Evolutionary conservation across 1,140 invertebrate species (phyloP).

Genomic region (Halictus rubicundus): DNA sequence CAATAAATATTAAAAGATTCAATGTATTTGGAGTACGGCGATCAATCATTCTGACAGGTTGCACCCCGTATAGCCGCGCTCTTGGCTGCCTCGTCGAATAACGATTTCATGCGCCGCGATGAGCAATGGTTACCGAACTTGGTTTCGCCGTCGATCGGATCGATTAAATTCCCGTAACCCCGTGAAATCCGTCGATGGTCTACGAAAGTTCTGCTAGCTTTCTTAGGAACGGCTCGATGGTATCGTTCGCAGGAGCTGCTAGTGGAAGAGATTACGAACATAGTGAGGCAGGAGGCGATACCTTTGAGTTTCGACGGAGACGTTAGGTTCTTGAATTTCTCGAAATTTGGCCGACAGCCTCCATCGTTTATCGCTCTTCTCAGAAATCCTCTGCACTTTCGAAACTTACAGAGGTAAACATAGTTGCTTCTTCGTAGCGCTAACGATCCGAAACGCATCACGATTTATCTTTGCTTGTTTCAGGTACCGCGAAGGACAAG

Average conservation of each 20-base stretch:
- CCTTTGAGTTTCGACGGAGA: slow-evolving; percentile 84
- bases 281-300: slow-evolving; percentile 81
- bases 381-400: slow-evolving; percentile 82
- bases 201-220: too few species aligned
- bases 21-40: not conserved
- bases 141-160: not conserved
- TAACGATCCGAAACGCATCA: not conserved
- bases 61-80: not conserved
- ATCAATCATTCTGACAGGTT: slow-evolving; percentile 12
- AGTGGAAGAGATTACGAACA: slow-evolving; percentile 81
- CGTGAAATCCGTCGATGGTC: not conserved
- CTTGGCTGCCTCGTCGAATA: not conserved
- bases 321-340: slow-evolving; percentile 86
- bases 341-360: slow-evolving; percentile 81
- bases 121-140: not conserved
- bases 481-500: slow-evolving; percentile 65
- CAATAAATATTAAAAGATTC: slow-evolving; percentile 18
- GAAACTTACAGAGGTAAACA: slow-evolving; percentile 71
- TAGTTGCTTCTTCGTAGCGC: not conserved
- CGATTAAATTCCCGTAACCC: not conserved
- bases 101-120: not conserved
- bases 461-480: not conserved
- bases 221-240: not conserved
- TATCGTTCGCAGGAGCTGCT: slow-evolving; percentile 79
- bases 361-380: slow-evolving; percentile 86